Evolutionary conservation across 2,888 invertebrate genomes (phyloP).

Genomic region (Agonum fuliginosum): DNA sequence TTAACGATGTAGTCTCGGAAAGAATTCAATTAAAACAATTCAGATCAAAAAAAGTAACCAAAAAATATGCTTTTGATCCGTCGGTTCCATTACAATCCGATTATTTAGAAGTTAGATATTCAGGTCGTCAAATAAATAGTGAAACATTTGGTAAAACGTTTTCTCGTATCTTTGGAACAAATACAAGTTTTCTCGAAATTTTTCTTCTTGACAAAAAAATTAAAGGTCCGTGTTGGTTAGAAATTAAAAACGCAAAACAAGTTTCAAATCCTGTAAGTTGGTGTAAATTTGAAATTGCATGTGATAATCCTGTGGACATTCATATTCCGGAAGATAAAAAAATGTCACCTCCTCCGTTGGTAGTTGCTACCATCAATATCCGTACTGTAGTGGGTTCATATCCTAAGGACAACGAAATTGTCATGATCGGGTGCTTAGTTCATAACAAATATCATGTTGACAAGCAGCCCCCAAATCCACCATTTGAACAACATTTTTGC

Average conservation of each 20-base stretch:
- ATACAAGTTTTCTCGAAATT: slow-evolving; percentile 90
- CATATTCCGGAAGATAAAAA: slow-evolving; percentile 76
- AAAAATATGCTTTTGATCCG: slow-evolving; percentile 91
- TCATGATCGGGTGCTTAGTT: slow-evolving; percentile 87
- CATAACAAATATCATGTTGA: slow-evolving; percentile 82
- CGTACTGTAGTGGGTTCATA: slow-evolving; percentile 80
- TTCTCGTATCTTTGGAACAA: slow-evolving; percentile 92
- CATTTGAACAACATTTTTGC: slow-evolving; percentile 92
- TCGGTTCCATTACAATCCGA: slow-evolving; percentile 89
- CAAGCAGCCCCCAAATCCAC: slow-evolving; percentile 81
- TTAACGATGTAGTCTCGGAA: slow-evolving; percentile 83
- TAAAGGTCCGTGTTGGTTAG: slow-evolving; percentile 98
- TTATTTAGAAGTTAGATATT: slow-evolving; percentile 93
- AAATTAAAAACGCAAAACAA: slow-evolving; percentile 81
- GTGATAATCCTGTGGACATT: slow-evolving; percentile 79
- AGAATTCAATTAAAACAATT: slow-evolving; percentile 85
- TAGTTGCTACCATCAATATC: slow-evolving; percentile 82
- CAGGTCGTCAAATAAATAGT: slow-evolving; percentile 72
- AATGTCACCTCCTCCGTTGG: slow-evolving; percentile 82
- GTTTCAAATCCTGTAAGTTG: slow-evolving; percentile 85
- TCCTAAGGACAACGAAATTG: slow-evolving; percentile 80
- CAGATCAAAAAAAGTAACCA: slow-evolving; percentile 85
- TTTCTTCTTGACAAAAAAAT: slow-evolving; percentile 92
- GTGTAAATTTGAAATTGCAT: slow-evolving; percentile 89
- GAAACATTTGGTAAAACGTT: slow-evolving; percentile 76